Evolutionary conservation across 2,797 vertebrate species (phyloP), one percentile per base, ranked within the genome.

Genomic region (Holocentrus rufus): DNA sequence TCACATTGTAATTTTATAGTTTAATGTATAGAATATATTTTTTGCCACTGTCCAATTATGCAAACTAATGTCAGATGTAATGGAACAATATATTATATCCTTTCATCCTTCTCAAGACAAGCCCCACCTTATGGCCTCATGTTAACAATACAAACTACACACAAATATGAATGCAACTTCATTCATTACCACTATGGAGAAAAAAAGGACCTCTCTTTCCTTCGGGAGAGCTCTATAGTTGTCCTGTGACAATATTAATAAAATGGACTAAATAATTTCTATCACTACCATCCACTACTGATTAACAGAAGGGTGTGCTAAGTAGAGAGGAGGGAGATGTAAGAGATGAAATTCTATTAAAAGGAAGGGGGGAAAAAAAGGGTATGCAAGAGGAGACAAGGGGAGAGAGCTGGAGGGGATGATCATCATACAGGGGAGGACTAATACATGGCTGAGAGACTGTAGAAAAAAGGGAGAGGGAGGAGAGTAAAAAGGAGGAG

Each of bases 261-360:
- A 77, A 80, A 73, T 20, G 14, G 54, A 65, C 7, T 9, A 1
- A 7, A 15, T 42, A 22, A 61, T 44, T 54, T 58, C 55, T 36
- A 69, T 67, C 56, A 44, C 50, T 1, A 53, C 31, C 11, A 74
- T 69, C 49, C 46, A 27, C 50, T 57, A 4, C 42, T 78, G 82
- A 87, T 84, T 81, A 83, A 83, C 71, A 74, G 34, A 65, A 55
- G 25, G 56, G 76, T 39, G 50, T 23, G 54, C 62, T 69, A 65
- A 86, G 66, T 50, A 70, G 79, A 71, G 69, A 82, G 72, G 71
- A 77, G 65, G 76, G 61, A 69, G 39, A 78, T 79, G 59, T 69
- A 61, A 79, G 67, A 83, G 75, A 71, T 84, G 75, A 77, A 68
- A 71, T 85, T 81, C 74, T 72, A 89, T 90, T 86, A 84, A 84